A percentile compares a stretch with the other conserved stretches of the same genome.
These are phyloP conservation scores for Acanthopagrus latus DNA, from an alignment of 2,797 vertebrate genomes.

Conservation along the genomic window DNA sequence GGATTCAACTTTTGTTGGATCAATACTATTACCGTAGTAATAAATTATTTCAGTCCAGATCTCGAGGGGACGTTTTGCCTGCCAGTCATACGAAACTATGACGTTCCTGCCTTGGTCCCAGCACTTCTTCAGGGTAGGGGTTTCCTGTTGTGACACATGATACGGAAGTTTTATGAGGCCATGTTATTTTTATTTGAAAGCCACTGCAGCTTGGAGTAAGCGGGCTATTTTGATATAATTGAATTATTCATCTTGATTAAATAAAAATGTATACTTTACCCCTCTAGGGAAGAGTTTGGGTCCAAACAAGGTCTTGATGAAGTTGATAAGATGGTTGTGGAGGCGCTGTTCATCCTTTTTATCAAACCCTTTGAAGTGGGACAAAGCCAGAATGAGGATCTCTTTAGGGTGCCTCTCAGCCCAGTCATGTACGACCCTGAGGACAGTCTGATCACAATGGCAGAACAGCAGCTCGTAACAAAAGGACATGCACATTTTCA, in stretches of 20 bases:
- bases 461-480: background rate
- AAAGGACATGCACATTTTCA: background rate
- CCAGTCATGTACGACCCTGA: constrained; percentile 62
- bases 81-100: constrained; percentile 70
- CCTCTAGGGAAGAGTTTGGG: constrained; percentile 31
- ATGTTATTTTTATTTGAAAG: background rate
- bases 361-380: constrained; percentile 67
- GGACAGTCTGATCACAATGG: constrained; percentile 55
- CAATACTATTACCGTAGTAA: constrained; percentile 66
- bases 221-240: background rate
- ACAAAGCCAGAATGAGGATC: constrained; percentile 72
- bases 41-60: constrained; percentile 64
- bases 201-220: too few relatives aligned
- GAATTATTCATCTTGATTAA: background rate
- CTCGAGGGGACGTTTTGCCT: background rate
- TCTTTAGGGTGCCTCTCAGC: constrained; percentile 64
- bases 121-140: constrained; percentile 57
- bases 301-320: constrained; percentile 66
- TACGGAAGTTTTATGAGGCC: background rate
- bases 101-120: constrained; percentile 64
- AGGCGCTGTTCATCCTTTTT: background rate
- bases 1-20: constrained; percentile 26
- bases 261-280: constrained; percentile 10
- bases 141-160: constrained; percentile 15
- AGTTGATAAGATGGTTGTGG: constrained; percentile 61